Base-by-base conservation (phyloP, 2,888 invertebrate species). In the Pseudoips prasinana region DNA sequence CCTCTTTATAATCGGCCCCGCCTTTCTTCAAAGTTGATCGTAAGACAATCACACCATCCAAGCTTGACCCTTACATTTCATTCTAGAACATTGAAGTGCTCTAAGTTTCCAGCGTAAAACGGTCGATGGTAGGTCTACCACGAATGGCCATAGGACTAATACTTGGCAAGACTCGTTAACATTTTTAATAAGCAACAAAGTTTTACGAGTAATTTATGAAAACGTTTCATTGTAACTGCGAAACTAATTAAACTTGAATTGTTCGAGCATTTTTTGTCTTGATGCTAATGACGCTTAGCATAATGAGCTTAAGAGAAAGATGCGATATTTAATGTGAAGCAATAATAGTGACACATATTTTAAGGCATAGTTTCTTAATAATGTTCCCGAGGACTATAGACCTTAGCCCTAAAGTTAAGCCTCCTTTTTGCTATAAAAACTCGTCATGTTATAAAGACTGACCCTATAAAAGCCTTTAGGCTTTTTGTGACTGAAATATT, bases 111-210 rank as follows among this genome's bases (percentile, higher is more conserved):
- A n/a, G n/a, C n/a, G n/a, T n/a, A n/a, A n/a, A n/a, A n/a, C n/a
- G n/a, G n/a, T 18, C 18, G 4, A 3, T 18, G 3, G 18, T 3
- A 20, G 20, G 20, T 20, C 20, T n/a, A 20, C 3, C 3, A 5
- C 3, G 3, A 42, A 46, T 67, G 67, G 79, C 37, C 31, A 39
- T 44, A 27, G 25, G 53, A 58, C 46, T 67, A 69, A 66, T 80
- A 79, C 82, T 81, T 80, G 74, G 69, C 58, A 52, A 56, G 64
- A 58, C 79, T 82, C 70, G 79, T 84, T 82, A 82, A 76, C 75
- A 74, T 69, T 64, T 75, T 75, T 79, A 82, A 84, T 82, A 77
- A 79, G 72, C 58, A 53, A 66, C 70, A 73, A 82, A 81, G 64
- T 82, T 81, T 81, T 78, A 80, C 70, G 81, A 68, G 72, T 56